Conservation (phyloP, 2,888 invertebrate genomes). For the Pycnomerus fuliginosus region DNA sequence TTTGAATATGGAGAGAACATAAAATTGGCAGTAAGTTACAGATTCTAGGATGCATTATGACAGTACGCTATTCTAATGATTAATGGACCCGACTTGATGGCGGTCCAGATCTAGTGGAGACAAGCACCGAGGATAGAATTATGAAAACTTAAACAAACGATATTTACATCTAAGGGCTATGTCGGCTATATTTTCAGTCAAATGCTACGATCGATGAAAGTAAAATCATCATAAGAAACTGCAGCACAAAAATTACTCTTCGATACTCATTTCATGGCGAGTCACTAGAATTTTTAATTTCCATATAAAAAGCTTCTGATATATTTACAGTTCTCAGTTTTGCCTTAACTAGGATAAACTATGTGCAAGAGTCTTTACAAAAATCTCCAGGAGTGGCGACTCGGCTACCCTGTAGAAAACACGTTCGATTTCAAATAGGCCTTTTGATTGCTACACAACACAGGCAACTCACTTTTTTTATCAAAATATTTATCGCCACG, state of each 20-base stretch:
- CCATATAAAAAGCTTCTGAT: slow-evolving; percentile 53
- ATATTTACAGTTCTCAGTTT: slow-evolving; percentile 47
- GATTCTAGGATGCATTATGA: slow-evolving; percentile 29
- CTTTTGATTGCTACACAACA: slow-evolving; percentile 49
- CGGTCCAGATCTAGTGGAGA: slow-evolving; percentile 41
- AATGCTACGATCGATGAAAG: slow-evolving; percentile 35
- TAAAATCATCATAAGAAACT: slow-evolving; percentile 41
- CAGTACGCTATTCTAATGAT: slow-evolving; percentile 54
- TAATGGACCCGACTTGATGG: slow-evolving; percentile 44
- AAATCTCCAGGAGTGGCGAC: slow-evolving; percentile 29
- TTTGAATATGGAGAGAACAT: slow-evolving; percentile 27
- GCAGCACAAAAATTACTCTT: slow-evolving; percentile 41
- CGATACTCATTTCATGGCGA: slow-evolving; percentile 35
- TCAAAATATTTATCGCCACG: slow-evolving; percentile 45
- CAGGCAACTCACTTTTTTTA: slow-evolving; percentile 25
- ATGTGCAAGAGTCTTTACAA: slow-evolving; percentile 47
- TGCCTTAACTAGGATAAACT: slow-evolving; percentile 48
- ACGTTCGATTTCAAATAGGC: slow-evolving; percentile 40
- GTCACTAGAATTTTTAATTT: slow-evolving; percentile 40
- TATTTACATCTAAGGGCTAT: slow-evolving; percentile 47
- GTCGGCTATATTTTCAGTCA: slow-evolving; percentile 32
- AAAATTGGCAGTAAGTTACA: slow-evolving; percentile 25
- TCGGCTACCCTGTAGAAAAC: slow-evolving; percentile 45
- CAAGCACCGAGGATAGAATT: slow-evolving; percentile 46
- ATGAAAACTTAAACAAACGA: slow-evolving; percentile 43